Evolutionary conservation across 2,888 invertebrate species (phyloP).

Genomic region (Aphidoletes aphidimyza): DNA sequence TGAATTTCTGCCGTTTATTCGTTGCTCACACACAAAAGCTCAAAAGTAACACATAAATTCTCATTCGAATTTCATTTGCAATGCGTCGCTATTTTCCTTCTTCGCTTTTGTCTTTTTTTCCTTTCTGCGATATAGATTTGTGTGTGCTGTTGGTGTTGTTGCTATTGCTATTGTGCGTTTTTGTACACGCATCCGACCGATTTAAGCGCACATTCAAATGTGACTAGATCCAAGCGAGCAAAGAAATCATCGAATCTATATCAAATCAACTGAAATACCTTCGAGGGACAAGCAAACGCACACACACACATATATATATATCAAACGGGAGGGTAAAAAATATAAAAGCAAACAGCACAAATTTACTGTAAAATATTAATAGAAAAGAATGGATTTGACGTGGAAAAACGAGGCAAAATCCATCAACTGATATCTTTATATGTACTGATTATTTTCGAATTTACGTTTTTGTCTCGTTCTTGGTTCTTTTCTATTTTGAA

Average conservation of each 20-base stretch:
- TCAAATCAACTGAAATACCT: constrained; percentile 48
- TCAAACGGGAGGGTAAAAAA: neutral
- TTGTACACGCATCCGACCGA: constrained; percentile 14
- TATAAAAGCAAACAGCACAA: constrained; percentile 31
- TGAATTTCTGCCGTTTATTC: neutral
- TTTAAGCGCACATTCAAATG: constrained; percentile 32
- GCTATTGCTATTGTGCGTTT: neutral
- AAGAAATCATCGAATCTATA: constrained; percentile 33
- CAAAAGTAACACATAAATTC: constrained; percentile 44
- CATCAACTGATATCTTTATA: constrained; percentile 12
- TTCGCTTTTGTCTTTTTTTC: neutral
- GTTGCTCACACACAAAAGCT: constrained; percentile 19
- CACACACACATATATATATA: neutral
- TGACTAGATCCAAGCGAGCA: neutral
- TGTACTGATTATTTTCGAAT: constrained; percentile 23
- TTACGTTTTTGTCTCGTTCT: neutral
- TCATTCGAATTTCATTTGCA: constrained; percentile 52
- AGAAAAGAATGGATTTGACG: constrained; percentile 31
- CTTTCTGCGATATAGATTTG: neutral
- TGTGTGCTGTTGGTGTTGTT: neutral
- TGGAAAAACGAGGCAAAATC: constrained; percentile 5
- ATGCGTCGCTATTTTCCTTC: neutral
- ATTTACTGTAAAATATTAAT: constrained; percentile 43
- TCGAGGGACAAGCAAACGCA: constrained; percentile 45
- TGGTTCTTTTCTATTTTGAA: neutral